Evolutionary conservation across 2,797 vertebrate genomes (phyloP).

Genomic region (Rhinichthys osculus): DNA sequence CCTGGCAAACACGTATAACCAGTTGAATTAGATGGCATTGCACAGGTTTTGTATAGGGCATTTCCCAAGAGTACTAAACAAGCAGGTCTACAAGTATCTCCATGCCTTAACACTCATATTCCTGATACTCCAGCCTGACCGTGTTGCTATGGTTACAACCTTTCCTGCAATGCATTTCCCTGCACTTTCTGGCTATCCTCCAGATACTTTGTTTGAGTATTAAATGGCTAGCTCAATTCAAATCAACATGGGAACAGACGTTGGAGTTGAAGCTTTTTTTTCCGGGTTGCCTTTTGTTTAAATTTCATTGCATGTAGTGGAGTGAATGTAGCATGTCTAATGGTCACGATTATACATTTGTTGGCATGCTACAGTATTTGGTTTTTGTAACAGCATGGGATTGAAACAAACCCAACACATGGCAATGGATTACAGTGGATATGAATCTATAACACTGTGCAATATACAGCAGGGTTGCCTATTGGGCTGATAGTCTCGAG

Average conservation of each 20-base stretch:
- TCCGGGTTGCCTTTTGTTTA: slow-evolving; percentile 20
- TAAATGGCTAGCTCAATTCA: slow-evolving; percentile 25
- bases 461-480: slow-evolving; percentile 44
- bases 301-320: background rate
- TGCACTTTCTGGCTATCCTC: background rate
- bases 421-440: slow-evolving; percentile 31
- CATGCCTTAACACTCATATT: slow-evolving; percentile 16
- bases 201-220: slow-evolving; percentile 21
- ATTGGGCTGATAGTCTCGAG: slow-evolving; percentile 32
- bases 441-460: slow-evolving; percentile 40
- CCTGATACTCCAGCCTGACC: background rate
- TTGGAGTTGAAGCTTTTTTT: background rate
- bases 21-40: background rate
- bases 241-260: background rate
- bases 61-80: background rate
- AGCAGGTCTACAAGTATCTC: background rate
- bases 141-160: slow-evolving; percentile 35
- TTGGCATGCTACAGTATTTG: slow-evolving; percentile 22
- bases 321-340: slow-evolving; percentile 17
- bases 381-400: slow-evolving; percentile 22
- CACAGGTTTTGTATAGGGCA: background rate
- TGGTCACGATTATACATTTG: slow-evolving; percentile 4
- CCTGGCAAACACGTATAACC: slow-evolving; percentile 8
- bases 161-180: slow-evolving; percentile 9
- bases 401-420: slow-evolving; percentile 20